Evolutionary conservation across 2,113 vertebrate genomes (phyloP).

Genomic region (Thinocorus orbignyianus): DNA sequence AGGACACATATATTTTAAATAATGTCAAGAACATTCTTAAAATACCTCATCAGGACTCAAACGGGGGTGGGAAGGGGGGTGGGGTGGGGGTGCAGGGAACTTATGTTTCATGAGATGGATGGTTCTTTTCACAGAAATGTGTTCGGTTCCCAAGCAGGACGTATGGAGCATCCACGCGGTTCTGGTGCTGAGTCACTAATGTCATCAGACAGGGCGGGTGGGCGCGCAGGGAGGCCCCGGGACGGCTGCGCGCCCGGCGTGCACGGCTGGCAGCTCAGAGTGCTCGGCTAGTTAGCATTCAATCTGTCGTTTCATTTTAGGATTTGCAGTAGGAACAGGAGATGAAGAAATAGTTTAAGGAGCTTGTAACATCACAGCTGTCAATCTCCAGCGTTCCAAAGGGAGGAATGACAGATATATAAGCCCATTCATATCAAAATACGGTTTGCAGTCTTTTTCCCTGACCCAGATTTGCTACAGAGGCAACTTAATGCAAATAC

Average conservation of each 20-base stretch:
- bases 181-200: conserved; percentile 74
- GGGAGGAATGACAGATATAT: conserved; percentile 55
- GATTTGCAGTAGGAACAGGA: conserved; percentile 28
- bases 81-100: not conserved
- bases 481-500: conserved; percentile 56
- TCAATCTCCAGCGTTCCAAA: conserved; percentile 50
- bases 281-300: not conserved
- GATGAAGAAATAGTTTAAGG: conserved; percentile 60
- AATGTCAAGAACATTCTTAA: conserved; percentile 68
- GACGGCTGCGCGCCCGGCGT: not conserved
- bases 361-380: conserved; percentile 60
- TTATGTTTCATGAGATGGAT: conserved; percentile 82
- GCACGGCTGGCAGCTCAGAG: not conserved
- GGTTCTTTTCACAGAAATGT: conserved; percentile 71
- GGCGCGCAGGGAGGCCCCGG: not conserved
- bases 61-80: not conserved
- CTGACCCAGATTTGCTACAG: conserved; percentile 60
- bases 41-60: conserved; percentile 63
- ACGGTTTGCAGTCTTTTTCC: conserved; percentile 22
- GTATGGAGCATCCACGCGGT: conserved; percentile 61
- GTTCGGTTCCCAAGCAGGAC: conserved; percentile 64
- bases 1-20: conserved; percentile 70
- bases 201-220: conserved; percentile 3
- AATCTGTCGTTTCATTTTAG: conserved; percentile 37
- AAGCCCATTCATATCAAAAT: conserved; percentile 59